These are phyloP conservation scores for Paralichthys olivaceus DNA, from an alignment of 2,113 vertebrate species.

Conservation along the genomic window DNA sequence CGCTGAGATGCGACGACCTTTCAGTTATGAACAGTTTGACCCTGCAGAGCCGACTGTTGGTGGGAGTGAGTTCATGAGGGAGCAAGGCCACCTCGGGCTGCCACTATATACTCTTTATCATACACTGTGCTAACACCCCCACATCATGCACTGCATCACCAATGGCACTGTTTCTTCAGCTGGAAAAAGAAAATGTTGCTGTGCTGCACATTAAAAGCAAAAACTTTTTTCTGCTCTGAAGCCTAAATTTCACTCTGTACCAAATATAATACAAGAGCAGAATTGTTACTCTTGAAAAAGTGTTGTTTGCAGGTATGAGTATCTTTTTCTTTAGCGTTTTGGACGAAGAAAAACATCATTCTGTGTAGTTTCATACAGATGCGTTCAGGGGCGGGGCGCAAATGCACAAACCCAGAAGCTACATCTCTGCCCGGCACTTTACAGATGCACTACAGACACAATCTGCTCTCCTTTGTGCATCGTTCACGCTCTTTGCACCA, in stretches of 20 bases:
- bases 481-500: constrained; percentile 78
- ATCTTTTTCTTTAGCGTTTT: no score
- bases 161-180: constrained; percentile 34
- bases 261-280: neutral
- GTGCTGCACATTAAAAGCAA: neutral
- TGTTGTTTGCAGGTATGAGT: neutral
- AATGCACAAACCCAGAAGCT: constrained; percentile 33
- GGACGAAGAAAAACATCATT: no score
- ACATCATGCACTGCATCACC: constrained; percentile 57
- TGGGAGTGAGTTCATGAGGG: constrained; percentile 66
- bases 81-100: constrained; percentile 69
- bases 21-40: constrained; percentile 50
- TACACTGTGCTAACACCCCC: constrained; percentile 63
- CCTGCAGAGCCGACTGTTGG: constrained; percentile 50
- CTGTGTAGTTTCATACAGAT: no score
- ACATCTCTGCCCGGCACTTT: constrained; percentile 46
- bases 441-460: constrained; percentile 70
- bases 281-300: constrained; percentile 4
- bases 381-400: constrained; percentile 34
- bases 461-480: constrained; percentile 70
- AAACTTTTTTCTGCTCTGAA: constrained; percentile 20
- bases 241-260: neutral
- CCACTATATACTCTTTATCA: constrained; percentile 52
- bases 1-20: constrained; percentile 50
- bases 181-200: constrained; percentile 19